These are phyloP conservation scores for Margarornis squamiger DNA, from an alignment of 2,797 vertebrate species.

Conservation along the genomic window DNA sequence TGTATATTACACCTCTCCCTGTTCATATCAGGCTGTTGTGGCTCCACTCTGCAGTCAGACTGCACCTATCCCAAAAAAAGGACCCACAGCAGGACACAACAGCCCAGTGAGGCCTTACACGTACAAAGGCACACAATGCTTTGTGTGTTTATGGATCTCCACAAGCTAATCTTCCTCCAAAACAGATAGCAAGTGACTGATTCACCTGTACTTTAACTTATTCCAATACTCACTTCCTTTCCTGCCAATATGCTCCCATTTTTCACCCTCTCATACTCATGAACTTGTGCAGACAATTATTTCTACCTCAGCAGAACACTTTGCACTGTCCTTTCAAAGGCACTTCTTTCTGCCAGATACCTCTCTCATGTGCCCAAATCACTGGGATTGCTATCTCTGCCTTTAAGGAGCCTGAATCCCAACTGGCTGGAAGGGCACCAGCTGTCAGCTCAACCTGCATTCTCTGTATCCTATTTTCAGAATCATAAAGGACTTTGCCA, in stretches of 20 bases:
- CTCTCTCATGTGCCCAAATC: accelerated
- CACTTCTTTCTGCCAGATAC: background rate
- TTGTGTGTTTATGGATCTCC: background rate
- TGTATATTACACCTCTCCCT: background rate
- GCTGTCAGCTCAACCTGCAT: background rate
- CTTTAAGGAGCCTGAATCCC: background rate
- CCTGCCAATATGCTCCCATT: background rate
- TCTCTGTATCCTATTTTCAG: background rate
- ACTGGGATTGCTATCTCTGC: background rate
- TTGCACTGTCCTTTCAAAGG: background rate
- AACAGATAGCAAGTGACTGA: background rate
- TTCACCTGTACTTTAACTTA: background rate
- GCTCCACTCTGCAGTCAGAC: background rate
- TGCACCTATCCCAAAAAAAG: accelerated
- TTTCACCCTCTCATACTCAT: background rate
- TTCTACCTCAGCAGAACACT: background rate
- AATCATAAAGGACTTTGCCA: background rate
- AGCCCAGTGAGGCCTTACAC: background rate
- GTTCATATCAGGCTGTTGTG: accelerated
- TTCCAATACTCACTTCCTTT: background rate
- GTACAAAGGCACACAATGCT: accelerated
- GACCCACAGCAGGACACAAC: background rate
- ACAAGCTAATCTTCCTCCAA: background rate
- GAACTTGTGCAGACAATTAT: background rate
- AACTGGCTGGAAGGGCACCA: background rate